Conservation (phyloP, 2,888 invertebrate genomes). For the Eulithis testata region DNA sequence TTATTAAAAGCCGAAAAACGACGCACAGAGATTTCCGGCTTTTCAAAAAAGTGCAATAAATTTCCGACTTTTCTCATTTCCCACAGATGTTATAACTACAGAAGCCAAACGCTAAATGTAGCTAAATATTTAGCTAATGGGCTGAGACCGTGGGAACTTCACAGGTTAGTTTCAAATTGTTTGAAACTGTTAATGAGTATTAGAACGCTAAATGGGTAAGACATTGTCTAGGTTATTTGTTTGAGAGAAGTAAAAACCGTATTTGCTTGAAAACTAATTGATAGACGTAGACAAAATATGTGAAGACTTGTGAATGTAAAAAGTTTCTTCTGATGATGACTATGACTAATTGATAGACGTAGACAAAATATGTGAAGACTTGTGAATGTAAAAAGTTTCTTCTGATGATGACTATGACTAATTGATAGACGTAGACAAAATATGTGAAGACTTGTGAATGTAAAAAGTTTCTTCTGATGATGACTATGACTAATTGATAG, state of each 20-base stretch:
- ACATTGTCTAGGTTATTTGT: constrained; percentile 20
- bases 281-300: no score
- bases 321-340: no score
- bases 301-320: no score
- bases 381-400: no score
- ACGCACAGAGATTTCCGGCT: constrained; percentile 4
- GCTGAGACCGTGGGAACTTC: constrained; percentile 44
- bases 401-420: no score
- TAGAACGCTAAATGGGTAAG: constrained; percentile 38
- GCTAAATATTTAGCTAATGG: constrained; percentile 49
- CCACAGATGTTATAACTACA: constrained; percentile 24
- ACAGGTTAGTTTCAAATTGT: constrained; percentile 37
- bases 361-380: no score
- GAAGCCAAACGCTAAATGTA: constrained; percentile 39
- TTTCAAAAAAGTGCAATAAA: not conserved
- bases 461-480: no score
- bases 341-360: no score
- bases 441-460: no score
- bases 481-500: no score
- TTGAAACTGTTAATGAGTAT: constrained; percentile 39
- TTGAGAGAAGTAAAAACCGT: constrained; percentile 2
- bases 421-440: no score
- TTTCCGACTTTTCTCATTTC: constrained; percentile 18
- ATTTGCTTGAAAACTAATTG: not conserved
- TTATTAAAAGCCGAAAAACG: no score